A percentile compares a stretch with the other conserved stretches of the same genome.
phyloP scores from a whole-genome alignment of 1,140 invertebrate species.

The Leptonema lineaticorne region DNA sequence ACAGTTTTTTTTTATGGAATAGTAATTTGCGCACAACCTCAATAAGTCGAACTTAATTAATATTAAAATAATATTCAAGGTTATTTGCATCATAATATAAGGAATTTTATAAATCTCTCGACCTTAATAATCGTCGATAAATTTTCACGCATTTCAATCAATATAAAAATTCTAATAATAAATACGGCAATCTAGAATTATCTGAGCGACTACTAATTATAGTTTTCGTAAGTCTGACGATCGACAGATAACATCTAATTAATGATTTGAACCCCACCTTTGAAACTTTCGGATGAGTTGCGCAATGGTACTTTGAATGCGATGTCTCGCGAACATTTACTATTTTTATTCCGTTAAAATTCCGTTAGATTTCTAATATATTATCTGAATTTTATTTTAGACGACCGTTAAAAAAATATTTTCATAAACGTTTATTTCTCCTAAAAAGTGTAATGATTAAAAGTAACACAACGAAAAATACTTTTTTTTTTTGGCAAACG shows the following conservation, averaged over 20 bases:
- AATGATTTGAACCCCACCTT: conserved; percentile 2
- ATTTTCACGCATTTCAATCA: neutral
- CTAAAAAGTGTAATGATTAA: conserved; percentile 14
- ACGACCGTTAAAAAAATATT: neutral
- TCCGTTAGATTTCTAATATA: neutral
- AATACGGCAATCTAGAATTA: neutral
- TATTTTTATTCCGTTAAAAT: no score
- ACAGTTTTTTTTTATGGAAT: no score
- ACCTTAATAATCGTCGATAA: no score
- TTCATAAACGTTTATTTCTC: neutral
- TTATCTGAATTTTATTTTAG: neutral
- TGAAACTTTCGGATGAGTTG: no score
- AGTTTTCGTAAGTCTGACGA: neutral
- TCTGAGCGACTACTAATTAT: neutral
- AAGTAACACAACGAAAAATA: conserved; percentile 12
- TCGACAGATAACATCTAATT: conserved; percentile 11
- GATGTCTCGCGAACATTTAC: conserved; percentile 10
- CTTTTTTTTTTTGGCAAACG: conserved; percentile 17
- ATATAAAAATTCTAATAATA: conserved; percentile 5
- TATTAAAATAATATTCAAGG: no score
- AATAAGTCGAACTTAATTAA: no score
- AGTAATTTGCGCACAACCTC: no score
- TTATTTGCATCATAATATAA: no score
- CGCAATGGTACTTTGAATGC: no score
- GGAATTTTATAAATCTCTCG: no score